These are phyloP conservation scores for Muscidifurax raptorellus DNA, from an alignment of 1,140 invertebrate genomes.

Conservation along the genomic window DNA sequence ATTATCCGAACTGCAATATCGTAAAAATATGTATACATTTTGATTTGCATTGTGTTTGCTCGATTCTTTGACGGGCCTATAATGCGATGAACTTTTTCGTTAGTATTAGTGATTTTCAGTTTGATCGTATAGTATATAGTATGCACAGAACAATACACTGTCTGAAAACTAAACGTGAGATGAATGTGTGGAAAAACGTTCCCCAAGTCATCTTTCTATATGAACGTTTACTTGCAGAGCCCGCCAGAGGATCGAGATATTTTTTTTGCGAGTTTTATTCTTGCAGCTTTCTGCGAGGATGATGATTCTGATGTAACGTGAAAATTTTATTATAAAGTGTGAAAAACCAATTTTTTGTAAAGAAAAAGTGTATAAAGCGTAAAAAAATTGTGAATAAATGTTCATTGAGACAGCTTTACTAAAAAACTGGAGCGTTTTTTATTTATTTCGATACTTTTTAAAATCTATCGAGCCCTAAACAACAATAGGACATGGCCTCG, in stretches of 20 bases:
- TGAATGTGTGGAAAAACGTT: neutral
- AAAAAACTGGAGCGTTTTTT: conserved; percentile 1
- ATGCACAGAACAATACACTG: neutral
- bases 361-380: conserved; percentile 45
- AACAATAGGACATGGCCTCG: neutral
- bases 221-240: neutral
- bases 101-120: no score
- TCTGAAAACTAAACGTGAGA: neutral
- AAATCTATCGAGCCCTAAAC: neutral
- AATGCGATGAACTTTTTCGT: neutral
- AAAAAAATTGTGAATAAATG: conserved; percentile 50
- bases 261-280: conserved; percentile 14
- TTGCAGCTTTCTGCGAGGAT: conserved; percentile 12
- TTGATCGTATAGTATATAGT: neutral
- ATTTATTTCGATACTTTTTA: no score
- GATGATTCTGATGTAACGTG: conserved; percentile 23
- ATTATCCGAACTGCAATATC: conserved; percentile 20
- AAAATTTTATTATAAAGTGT: conserved; percentile 39
- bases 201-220: neutral
- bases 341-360: conserved; percentile 42
- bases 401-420: conserved; percentile 45
- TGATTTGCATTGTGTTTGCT: neutral
- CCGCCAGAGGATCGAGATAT: conserved; percentile 31
- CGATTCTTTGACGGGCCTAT: neutral
- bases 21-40: conserved; percentile 20